These are phyloP conservation scores for Trematomus bernacchii DNA, from an alignment of 2,797 vertebrate species.

Conservation along the genomic window DNA sequence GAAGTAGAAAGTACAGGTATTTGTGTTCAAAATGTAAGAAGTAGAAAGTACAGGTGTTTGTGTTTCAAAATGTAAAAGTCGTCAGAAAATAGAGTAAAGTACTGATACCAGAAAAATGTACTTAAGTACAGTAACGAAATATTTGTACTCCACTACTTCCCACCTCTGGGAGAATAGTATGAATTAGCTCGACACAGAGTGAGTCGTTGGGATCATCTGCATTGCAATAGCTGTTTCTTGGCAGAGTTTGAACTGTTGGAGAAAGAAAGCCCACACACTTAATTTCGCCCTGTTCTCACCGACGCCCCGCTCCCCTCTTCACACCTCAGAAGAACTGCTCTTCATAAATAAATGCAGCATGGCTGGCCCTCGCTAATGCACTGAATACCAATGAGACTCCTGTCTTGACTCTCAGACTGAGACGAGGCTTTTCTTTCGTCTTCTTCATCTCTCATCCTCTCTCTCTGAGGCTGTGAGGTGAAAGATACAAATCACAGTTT, in stretches of 20 bases:
- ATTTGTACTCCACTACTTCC: too few relatives aligned
- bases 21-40: too few relatives aligned
- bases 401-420: conserved; percentile 33
- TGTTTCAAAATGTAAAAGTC: too few relatives aligned
- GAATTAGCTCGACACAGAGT: conserved; percentile 33
- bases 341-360: conserved; percentile 75
- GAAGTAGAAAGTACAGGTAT: too few relatives aligned
- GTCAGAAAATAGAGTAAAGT: too few relatives aligned
- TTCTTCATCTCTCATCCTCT: conserved; percentile 31
- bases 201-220: conserved; percentile 23
- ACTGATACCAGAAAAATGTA: too few relatives aligned
- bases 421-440: conserved; percentile 35
- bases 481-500: conserved; percentile 71
- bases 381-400: conserved; percentile 71
- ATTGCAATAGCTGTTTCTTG: conserved; percentile 15
- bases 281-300: conserved; percentile 49
- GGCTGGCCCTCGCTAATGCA: conserved; percentile 54
- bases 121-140: too few relatives aligned
- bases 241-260: conserved; percentile 35
- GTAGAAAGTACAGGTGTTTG: too few relatives aligned
- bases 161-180: background rate
- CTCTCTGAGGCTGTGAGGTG: conserved; percentile 55
- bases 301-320: conserved; percentile 46
- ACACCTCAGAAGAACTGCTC: conserved; percentile 59
- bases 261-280: conserved; percentile 38